Conservation (phyloP, 2,888 invertebrate genomes). For the Asteroscopus sphinx region DNA sequence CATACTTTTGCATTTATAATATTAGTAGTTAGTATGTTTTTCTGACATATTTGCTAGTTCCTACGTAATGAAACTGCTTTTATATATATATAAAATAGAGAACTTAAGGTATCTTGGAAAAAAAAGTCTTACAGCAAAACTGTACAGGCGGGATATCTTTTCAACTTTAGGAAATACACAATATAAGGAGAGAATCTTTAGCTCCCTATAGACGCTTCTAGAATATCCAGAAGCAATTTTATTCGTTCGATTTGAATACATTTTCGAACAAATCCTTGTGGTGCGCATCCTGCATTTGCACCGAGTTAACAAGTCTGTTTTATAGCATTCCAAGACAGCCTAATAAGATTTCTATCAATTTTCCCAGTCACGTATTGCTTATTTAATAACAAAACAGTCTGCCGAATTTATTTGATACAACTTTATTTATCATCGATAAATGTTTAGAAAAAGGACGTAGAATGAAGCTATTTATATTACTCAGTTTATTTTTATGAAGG, state of each 20-base stretch:
- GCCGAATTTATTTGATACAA: slow-evolving; percentile 15
- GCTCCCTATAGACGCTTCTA: slow-evolving; percentile 15
- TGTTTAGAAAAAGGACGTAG: slow-evolving; percentile 21
- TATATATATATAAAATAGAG: neutral
- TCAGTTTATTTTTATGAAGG: slow-evolving; percentile 41
- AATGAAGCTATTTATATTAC: slow-evolving; percentile 23
- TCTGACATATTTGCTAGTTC: slow-evolving; percentile 6
- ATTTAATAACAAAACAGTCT: slow-evolving; percentile 14
- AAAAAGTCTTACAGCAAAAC: slow-evolving; percentile 7
- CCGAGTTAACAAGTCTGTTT: slow-evolving; percentile 36
- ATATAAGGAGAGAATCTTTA: slow-evolving; percentile 11
- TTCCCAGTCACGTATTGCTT: slow-evolving; percentile 23
- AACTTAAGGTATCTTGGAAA: no score
- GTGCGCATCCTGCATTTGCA: slow-evolving; percentile 39
- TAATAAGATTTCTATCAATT: slow-evolving; percentile 43
- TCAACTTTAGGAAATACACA: slow-evolving; percentile 5
- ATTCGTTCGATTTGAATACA: slow-evolving; percentile 57
- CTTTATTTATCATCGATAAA: slow-evolving; percentile 11
- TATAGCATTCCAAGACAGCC: slow-evolving; percentile 15
- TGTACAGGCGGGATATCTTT: slow-evolving; percentile 12
- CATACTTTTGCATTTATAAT: no score
- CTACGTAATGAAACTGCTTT: slow-evolving; percentile 2
- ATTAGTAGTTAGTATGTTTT: no score
- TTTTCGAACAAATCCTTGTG: slow-evolving; percentile 49
- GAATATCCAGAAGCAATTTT: slow-evolving; percentile 23